phyloP scores from a whole-genome alignment of 2,113 vertebrate genomes.

The Amphiprion ocellaris region DNA sequence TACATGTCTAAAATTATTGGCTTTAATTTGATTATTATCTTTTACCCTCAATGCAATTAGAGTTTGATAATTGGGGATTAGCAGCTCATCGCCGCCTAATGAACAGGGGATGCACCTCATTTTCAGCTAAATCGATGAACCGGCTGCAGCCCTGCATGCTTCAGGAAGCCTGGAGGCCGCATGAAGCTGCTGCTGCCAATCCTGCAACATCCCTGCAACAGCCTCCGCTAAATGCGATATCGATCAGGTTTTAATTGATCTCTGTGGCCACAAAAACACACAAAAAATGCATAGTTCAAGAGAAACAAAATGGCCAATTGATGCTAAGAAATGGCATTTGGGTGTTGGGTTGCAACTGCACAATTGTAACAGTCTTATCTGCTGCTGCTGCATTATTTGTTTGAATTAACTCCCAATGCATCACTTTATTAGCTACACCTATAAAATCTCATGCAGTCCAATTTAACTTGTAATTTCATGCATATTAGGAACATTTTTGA shows the following conservation, averaged over 20 bases:
- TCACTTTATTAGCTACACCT: no score
- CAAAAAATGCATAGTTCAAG: neutral
- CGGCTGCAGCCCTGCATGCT: slow-evolving; percentile 1
- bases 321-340: neutral
- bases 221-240: neutral
- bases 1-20: neutral
- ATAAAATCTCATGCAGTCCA: no score
- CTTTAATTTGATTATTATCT: neutral
- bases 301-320: neutral
- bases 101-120: slow-evolving; percentile 5
- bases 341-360: neutral
- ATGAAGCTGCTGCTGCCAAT: neutral
- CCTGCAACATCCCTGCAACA: neutral
- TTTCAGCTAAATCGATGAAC: slow-evolving; percentile 20
- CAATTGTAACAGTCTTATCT: no score
- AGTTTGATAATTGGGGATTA: slow-evolving; percentile 11
- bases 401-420: no score
- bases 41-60: neutral
- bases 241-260: slow-evolving; percentile 5
- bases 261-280: neutral
- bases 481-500: no score
- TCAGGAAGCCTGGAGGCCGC: neutral
- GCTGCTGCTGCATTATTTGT: no score
- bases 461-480: no score
- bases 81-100: neutral